Conservation (phyloP, 2,113 vertebrate genomes). For the Chloropsis cyanopogon region DNA sequence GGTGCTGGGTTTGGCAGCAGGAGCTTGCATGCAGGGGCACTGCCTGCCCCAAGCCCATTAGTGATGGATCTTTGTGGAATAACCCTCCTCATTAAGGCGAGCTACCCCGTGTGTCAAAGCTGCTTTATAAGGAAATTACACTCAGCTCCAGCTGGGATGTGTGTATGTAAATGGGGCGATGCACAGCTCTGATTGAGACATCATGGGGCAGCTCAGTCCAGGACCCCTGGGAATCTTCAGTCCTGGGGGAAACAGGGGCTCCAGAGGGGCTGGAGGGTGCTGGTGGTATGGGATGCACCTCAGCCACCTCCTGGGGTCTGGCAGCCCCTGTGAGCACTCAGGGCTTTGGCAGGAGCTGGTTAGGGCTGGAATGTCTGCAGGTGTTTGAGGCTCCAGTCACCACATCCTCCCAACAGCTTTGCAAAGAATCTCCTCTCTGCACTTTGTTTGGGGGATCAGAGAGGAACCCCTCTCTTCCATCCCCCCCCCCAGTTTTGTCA, state of each 20-base stretch:
- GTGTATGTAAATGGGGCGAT: not conserved
- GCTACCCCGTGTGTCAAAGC: not conserved
- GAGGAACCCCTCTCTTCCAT: not conserved
- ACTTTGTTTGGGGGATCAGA: not conserved
- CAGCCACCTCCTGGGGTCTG: not conserved
- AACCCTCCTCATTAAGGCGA: not conserved
- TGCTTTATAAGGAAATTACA: not conserved
- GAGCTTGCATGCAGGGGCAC: accelerated
- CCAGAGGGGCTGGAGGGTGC: not conserved
- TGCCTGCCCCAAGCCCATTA: not conserved
- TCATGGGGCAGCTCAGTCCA: not conserved
- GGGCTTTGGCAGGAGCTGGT: not conserved
- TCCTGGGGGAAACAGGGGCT: not conserved
- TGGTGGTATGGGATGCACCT: accelerated
- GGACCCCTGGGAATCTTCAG: not conserved
- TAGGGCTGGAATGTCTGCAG: not conserved
- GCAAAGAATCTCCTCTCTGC: not conserved
- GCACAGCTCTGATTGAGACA: slow-evolving; percentile 3
- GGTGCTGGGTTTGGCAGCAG: not conserved
- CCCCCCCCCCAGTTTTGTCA: not conserved
- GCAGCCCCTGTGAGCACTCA: not conserved
- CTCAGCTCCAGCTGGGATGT: not conserved
- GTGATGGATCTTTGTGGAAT: not conserved
- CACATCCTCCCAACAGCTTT: accelerated
- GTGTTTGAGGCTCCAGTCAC: not conserved